These are phyloP conservation scores for Redunca redunca DNA, from an alignment of 2,113 vertebrate genomes.

Conservation along the genomic window DNA sequence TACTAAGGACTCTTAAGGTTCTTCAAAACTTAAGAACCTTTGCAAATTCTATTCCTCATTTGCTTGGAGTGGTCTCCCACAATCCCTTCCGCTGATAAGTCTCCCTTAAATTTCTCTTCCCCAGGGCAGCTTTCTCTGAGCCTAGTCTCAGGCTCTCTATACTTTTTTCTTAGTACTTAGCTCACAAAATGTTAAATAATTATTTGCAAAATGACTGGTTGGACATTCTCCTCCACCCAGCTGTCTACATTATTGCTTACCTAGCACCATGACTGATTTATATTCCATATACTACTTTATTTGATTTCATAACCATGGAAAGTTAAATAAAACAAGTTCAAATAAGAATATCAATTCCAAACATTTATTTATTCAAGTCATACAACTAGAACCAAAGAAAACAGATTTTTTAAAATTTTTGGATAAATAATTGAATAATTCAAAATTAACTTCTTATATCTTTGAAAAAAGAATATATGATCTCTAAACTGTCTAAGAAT, in stretches of 20 bases:
- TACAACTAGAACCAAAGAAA: background rate
- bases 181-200: background rate
- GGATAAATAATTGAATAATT: background rate
- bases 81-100: background rate
- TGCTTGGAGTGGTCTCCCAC: background rate
- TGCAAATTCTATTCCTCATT: background rate
- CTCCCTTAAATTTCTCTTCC: background rate
- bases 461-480: background rate
- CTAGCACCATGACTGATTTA: background rate
- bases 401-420: background rate
- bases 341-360: constrained; percentile 16
- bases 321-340: background rate
- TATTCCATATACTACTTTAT: background rate
- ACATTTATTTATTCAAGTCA: background rate
- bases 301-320: background rate
- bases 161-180: background rate
- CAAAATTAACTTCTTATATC: background rate
- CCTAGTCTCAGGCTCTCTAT: background rate
- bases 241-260: background rate
- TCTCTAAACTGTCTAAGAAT: background rate
- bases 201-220: background rate
- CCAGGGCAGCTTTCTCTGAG: background rate
- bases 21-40: background rate
- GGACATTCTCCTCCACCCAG: background rate
- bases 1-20: background rate